These are phyloP conservation scores for Drosophila sp. DNA, from an alignment of 1,140 invertebrate species.

Conservation along the genomic window DNA sequence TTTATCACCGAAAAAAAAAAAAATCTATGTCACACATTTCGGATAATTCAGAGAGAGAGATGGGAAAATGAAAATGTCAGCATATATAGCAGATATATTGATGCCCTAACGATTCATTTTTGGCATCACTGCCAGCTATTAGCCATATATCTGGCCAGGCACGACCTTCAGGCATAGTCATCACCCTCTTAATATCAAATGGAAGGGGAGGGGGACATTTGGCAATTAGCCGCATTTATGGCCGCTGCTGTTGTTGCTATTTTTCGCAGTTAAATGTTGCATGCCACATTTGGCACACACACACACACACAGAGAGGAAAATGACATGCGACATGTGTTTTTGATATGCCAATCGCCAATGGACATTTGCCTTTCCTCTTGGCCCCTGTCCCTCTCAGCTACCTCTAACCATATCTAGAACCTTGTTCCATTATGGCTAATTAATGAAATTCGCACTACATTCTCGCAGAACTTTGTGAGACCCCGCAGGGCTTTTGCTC, in stretches of 20 bases:
- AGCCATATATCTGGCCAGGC: constrained; percentile 20
- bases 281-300: constrained; percentile 72
- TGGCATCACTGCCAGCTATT: constrained; percentile 1
- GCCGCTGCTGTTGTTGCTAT: constrained; percentile 22
- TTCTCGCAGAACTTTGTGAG: constrained; percentile 50
- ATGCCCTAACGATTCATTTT: not conserved
- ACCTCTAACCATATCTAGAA: not conserved
- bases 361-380: constrained; percentile 25
- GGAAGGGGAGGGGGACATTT: not conserved
- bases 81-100: not conserved
- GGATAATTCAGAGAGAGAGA: not conserved
- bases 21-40: constrained; percentile 50
- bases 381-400: constrained; percentile 2
- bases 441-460: constrained; percentile 77
- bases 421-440: constrained; percentile 63
- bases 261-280: constrained; percentile 75
- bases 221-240: constrained; percentile 75
- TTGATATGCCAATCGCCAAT: constrained; percentile 69
- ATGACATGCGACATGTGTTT: constrained; percentile 77
- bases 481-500: constrained; percentile 13
- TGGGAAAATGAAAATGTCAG: constrained; percentile 5
- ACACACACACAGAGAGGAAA: constrained; percentile 9
- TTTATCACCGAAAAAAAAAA: constrained; percentile 33
- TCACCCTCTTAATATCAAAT: constrained; percentile 4
- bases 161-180: constrained; percentile 68